Percentiles rank a stretch among this genome's conserved stretches.
phyloP scores from a whole-genome alignment of 2,113 vertebrate species.

The Charadrius vociferus region DNA sequence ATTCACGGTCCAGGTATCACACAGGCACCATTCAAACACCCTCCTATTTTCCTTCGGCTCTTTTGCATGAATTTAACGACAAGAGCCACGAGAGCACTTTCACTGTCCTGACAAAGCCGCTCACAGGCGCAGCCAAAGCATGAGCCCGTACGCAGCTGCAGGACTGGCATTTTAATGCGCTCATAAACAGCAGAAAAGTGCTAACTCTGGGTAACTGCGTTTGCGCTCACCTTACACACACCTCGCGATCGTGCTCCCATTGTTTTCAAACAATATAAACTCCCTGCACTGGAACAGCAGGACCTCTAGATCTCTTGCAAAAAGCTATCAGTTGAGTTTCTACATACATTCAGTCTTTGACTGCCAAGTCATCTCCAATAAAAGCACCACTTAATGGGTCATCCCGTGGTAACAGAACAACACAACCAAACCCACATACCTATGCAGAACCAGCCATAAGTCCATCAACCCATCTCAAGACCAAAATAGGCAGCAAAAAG shows the following conservation, averaged over 20 bases:
- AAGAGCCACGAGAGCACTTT: not conserved
- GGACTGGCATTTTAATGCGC: not conserved
- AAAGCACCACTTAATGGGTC: not conserved
- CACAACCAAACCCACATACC: not conserved
- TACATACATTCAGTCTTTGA: not conserved
- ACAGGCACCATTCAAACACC: not conserved
- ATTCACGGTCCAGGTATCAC: not conserved
- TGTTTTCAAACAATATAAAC: not conserved
- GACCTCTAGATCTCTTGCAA: not conserved
- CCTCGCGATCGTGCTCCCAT: not conserved
- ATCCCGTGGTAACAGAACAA: not conserved
- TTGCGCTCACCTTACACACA: not conserved
- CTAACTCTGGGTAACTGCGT: not conserved
- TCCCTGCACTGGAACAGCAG: not conserved
- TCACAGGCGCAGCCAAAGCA: accelerated
- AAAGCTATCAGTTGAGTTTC: not conserved
- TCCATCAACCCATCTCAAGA: not conserved
- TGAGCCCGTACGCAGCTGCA: accelerated
- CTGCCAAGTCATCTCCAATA: not conserved
- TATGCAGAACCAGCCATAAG: not conserved
- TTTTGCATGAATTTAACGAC: not conserved
- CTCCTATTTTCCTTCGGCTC: not conserved
- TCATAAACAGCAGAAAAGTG: not conserved
- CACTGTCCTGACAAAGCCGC: not conserved
- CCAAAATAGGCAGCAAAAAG: not conserved